Evolutionary conservation across 64 coral and sea anemone species (phyloP).

Genomic region (Astreopora myriophthalma): DNA sequence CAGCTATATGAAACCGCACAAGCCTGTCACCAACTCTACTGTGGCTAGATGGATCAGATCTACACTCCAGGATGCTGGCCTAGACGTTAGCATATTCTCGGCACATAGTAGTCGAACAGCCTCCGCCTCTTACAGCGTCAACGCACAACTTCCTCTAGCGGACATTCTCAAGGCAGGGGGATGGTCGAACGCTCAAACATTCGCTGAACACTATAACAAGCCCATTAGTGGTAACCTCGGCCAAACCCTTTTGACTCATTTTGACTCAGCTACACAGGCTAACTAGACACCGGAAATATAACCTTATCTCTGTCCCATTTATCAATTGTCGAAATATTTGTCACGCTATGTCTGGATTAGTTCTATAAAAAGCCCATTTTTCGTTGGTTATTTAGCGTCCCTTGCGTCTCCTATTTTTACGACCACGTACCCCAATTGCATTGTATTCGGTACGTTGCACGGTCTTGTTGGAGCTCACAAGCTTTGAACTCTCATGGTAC

Average conservation of each 20-base stretch:
- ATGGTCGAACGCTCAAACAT: constrained; percentile 45
- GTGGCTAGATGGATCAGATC: constrained; percentile 41
- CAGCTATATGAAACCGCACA: constrained; percentile 43
- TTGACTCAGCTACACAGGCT: constrained; percentile 5
- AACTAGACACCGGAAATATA: constrained; percentile 19
- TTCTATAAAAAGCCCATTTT: not conserved
- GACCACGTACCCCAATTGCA: not conserved
- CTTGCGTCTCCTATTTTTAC: not conserved
- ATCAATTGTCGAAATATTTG: constrained; percentile 3
- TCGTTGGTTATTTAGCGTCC: not conserved
- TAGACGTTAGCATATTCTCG: not conserved
- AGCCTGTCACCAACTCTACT: constrained; percentile 34
- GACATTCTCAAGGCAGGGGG: constrained; percentile 1
- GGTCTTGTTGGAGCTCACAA: not conserved
- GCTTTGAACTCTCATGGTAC: constrained; percentile 19
- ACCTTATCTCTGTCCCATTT: constrained; percentile 1
- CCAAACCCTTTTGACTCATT: too few relatives aligned
- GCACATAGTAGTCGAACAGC: constrained; percentile 53
- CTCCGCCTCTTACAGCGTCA: not conserved
- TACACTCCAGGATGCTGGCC: constrained; percentile 2
- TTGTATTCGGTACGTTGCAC: not conserved
- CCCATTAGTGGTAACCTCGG: constrained; percentile 1
- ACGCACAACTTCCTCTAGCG: not conserved
- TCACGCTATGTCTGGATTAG: not conserved
- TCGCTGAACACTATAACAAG: constrained; percentile 19